Percentiles rank a stretch among this genome's conserved stretches.
Evolutionary conservation across 2,797 vertebrate genomes (phyloP).

Genomic region (Perodicticus potto): DNA sequence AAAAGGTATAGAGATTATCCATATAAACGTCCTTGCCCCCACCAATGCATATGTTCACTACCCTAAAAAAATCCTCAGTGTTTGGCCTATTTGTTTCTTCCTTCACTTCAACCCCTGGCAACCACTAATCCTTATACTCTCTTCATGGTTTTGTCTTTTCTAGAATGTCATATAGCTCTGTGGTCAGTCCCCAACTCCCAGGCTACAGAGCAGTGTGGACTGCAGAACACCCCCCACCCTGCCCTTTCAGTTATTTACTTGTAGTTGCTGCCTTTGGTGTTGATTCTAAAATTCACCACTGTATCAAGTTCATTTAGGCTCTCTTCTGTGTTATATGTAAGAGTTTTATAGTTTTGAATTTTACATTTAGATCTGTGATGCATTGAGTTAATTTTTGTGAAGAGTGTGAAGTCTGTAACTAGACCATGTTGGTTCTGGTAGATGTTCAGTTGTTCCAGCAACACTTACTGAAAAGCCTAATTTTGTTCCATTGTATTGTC

Average conservation of each 20-base stretch:
- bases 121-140: not conserved
- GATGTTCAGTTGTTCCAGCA: not conserved
- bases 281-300: not conserved
- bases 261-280: not conserved
- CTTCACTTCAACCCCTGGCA: not conserved
- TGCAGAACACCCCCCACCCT: too few species aligned
- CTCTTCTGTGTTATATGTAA: not conserved
- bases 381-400: not conserved
- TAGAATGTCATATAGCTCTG: not conserved
- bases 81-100: not conserved
- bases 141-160: not conserved
- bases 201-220: too few species aligned
- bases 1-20: not conserved
- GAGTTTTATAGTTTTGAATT: not conserved
- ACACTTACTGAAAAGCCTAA: not conserved
- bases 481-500: not conserved
- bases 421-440: not conserved
- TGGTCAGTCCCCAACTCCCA: too few species aligned
- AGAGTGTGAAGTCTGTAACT: not conserved
- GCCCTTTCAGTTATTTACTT: too few species aligned
- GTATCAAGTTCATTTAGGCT: not conserved
- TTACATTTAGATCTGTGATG: not conserved
- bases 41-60: not conserved
- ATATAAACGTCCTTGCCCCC: not conserved
- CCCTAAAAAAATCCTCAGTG: not conserved